phyloP scores from a whole-genome alignment of 2,113 vertebrate species.

The Rhinolophus sinicus region DNA sequence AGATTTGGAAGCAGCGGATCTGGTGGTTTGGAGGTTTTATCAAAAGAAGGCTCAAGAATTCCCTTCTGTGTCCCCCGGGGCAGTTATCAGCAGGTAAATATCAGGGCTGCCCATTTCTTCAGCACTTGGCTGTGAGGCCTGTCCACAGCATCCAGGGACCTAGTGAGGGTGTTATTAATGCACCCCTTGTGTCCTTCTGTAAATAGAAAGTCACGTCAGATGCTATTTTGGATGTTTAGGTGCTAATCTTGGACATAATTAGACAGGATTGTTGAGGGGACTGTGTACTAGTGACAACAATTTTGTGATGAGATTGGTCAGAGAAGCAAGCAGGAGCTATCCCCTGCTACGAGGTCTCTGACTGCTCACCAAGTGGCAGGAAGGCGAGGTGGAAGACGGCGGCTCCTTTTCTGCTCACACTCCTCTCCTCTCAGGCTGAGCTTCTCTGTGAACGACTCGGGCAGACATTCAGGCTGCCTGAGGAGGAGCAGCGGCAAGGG shows the following conservation, averaged over 20 bases:
- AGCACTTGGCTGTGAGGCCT: conserved; percentile 13
- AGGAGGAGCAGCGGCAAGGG: background rate
- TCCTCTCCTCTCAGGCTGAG: background rate
- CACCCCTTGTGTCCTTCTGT: conserved; percentile 57
- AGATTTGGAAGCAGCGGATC: conserved; percentile 48
- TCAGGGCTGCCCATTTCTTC: conserved; percentile 25
- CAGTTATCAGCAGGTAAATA: conserved; percentile 57
- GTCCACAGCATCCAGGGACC: background rate
- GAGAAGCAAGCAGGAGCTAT: background rate
- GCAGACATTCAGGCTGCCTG: background rate
- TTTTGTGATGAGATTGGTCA: background rate
- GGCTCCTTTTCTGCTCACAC: background rate
- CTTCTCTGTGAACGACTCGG: background rate
- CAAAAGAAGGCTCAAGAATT: conserved; percentile 69
- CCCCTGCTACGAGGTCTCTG: background rate
- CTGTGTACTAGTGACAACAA: conserved; percentile 56
- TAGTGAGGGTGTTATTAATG: conserved; percentile 50
- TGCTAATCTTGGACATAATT: conserved; percentile 69
- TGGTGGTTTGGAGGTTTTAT: conserved; percentile 59
- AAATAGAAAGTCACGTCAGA: conserved; percentile 76
- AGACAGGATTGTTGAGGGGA: conserved; percentile 64
- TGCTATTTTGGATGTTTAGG: conserved; percentile 70
- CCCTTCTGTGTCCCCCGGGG: conserved; percentile 3
- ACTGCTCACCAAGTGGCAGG: background rate
- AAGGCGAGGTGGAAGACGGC: too few relatives aligned